Base-by-base conservation (phyloP, 2,113 vertebrate genomes). In the Callospermophilus lateralis region DNA sequence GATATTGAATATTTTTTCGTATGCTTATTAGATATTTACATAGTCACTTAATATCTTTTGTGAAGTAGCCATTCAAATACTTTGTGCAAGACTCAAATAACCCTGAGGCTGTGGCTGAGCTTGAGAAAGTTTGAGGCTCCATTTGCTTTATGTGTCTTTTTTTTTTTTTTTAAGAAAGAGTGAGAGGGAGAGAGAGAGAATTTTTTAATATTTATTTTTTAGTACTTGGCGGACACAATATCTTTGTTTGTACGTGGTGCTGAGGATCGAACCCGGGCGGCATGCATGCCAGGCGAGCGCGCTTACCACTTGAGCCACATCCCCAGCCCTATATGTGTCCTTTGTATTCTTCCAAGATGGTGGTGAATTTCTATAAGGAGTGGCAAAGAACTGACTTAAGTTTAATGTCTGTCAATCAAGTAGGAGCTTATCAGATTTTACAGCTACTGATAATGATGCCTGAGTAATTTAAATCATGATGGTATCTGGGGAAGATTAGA, bases 371-470 rank as follows among this genome's bases (percentile, higher is more conserved):
- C 84, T 95, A 8, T 58, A 61, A 68, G 53, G 7, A 80, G 28
- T 45, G 7, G 24, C 28, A 53, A n/a, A 24, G 15, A 90, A 42
- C 3, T 37, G 86, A 20, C 8, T 87, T 76, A 92, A 89, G 83
- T 67, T 24, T 95, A 51, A 76, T 78, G 4, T 80, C 34, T 45
- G 22, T 67, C 34, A 76, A 19, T 81, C n/a, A 65, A 80, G 15
- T 76, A 74, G 51, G 48, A 90, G 10, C 26, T 92, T 84, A 39
- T 79, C 22, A 92, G 17, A 55, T 65, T 87, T 95, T 90, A 70
- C 6, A 92, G 67, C 73, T 91, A 17, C 24, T 65, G 19, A 53
- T 48, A 84, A 70, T 39, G 8, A 76, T 84, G 16, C 34, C 39
- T 65, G 90, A 78, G 20, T 4, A 73, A 73, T 51, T 93, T 86